Conservation (phyloP, 2,113 vertebrate genomes). For the Mirza zaza region DNA sequence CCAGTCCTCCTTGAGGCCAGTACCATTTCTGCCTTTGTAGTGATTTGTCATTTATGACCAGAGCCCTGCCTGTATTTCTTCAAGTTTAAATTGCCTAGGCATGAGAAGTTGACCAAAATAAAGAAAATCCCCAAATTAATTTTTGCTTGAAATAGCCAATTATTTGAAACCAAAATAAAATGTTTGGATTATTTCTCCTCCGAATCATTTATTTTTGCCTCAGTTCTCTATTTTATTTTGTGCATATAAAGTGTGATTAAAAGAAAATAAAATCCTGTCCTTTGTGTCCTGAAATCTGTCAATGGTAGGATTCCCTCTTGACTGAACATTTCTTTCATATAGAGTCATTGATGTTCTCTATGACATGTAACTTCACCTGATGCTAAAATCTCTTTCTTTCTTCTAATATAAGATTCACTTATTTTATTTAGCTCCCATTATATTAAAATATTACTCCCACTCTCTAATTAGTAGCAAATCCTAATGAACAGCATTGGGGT, state of each 20-base stretch:
- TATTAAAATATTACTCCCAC: conserved; percentile 11
- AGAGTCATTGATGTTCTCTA: not conserved
- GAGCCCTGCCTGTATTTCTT: not conserved
- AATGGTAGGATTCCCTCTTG: not conserved
- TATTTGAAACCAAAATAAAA: not conserved
- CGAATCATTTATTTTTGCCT: not conserved
- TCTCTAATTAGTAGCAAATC: not conserved
- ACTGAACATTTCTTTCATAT: conserved; percentile 13
- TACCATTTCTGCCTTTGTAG: not conserved
- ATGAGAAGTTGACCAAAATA: not conserved
- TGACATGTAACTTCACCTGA: conserved; percentile 25
- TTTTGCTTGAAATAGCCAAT: not conserved
- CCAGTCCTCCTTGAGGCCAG: not conserved
- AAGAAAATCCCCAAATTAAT: not conserved
- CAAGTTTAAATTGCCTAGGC: not conserved
- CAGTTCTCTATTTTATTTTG: not conserved
- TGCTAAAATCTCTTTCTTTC: not conserved
- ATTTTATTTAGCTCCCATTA: not conserved
- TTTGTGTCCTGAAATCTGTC: not conserved
- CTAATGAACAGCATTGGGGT: not conserved
- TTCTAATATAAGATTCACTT: not conserved
- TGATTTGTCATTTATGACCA: not conserved
- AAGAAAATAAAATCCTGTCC: conserved; percentile 12
- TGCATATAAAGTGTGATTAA: not conserved
- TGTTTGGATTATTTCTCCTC: not conserved